A percentile compares a stretch with the other conserved stretches of the same genome.
Evolutionary conservation across 2,113 vertebrate genomes (phyloP).

Genomic region (Motacilla tschutschensis): DNA sequence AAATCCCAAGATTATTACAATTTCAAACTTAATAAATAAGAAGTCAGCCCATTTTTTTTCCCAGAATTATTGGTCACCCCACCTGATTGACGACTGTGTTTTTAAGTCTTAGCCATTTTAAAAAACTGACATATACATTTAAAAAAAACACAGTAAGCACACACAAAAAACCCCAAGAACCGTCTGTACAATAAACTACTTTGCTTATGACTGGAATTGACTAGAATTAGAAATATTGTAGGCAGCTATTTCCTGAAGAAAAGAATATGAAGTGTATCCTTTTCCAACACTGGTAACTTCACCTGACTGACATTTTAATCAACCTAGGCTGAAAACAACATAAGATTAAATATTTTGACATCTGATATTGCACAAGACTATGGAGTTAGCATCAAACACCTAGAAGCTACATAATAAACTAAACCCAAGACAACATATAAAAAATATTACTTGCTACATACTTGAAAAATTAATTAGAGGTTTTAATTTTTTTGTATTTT

Average conservation of each 20-base stretch:
- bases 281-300: background rate
- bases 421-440: background rate
- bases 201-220: background rate
- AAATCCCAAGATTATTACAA: background rate
- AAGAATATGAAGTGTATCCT: background rate
- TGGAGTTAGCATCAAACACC: background rate
- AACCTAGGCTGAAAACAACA: background rate
- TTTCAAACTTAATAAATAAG: background rate
- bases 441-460: background rate
- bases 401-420: background rate
- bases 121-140: background rate
- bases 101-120: background rate
- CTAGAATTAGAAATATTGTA: background rate
- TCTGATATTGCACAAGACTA: background rate
- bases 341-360: background rate
- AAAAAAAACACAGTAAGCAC: background rate
- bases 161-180: background rate
- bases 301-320: background rate
- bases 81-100: background rate
- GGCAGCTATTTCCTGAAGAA: background rate
- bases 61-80: background rate
- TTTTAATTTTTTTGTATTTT: background rate
- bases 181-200: background rate
- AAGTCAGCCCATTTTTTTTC: background rate
- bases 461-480: background rate